Base-by-base conservation (phyloP, 2,888 invertebrate species). In the Rhamnusium bicolor region DNA sequence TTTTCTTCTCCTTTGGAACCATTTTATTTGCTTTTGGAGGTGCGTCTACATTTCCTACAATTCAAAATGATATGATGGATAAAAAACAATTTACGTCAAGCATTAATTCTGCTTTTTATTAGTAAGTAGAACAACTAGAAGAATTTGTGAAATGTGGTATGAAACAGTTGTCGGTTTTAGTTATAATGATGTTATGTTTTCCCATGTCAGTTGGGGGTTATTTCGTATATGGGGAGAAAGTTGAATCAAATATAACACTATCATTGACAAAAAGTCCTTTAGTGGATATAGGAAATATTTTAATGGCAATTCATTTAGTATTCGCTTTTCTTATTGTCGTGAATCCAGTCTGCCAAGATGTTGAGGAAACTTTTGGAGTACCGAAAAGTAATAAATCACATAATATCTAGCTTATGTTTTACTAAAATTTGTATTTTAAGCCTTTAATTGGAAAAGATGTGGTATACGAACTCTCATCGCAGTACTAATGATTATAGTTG, bases 31-130 rank as follows among this genome's bases (percentile, higher is more conserved):
- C 93, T 0, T 94, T 93, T 82, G 93, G 94, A 4, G 94, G 94
- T 1, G 93, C 93, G 5, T 92, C 93, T 0, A 92, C 93, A 1
- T 95, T 95, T 87, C 94, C 94, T 1, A 94, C 94, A 0, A 93
- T 95, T 67, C 94, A 94, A 85, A 93, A 94, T 80, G 94, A 95
- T 82, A 95, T 94, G 94, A 87, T 87, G 19, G 90, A 93, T 74
- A 92, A 92, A 81, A 87, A 87, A 5, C 89, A 93, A 80, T 94
- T 94, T 85, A 89, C 91, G n/a, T 90, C 88, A 75, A 91, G 93
- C 72, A 89, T 94, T 18, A 84, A 90, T 18, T 89, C 91, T 74
- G 92, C 92, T 27, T 94, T n/a, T 93, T 84, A 69, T 88, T 27
- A 91, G 93, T 93, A 86, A 72, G 75, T 63, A 68, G 46, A 54